phyloP scores from a whole-genome alignment of 2,797 vertebrate species.

The Psittacula derbiana region DNA sequence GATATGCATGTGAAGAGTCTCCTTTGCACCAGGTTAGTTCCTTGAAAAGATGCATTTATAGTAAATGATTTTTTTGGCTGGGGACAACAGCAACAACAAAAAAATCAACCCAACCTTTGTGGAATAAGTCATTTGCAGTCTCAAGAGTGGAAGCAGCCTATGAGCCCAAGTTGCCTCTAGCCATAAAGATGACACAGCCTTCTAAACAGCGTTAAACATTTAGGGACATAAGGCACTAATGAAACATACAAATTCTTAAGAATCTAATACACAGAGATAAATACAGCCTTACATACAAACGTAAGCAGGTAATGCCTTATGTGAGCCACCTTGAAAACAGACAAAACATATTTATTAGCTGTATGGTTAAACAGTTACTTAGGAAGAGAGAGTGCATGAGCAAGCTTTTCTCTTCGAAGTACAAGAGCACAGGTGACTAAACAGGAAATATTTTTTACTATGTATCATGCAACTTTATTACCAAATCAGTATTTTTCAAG shows the following conservation, averaged over 20 bases:
- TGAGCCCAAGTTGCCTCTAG: background rate
- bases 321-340: background rate
- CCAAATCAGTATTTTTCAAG: background rate
- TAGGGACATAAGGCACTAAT: background rate
- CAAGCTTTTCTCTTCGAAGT: background rate
- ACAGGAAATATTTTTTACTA: background rate
- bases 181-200: background rate
- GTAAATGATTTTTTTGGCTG: background rate
- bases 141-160: background rate
- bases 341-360: background rate
- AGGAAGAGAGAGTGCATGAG: background rate
- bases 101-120: background rate
- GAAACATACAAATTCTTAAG: background rate
- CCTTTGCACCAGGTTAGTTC: background rate
- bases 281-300: background rate
- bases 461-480: background rate
- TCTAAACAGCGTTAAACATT: background rate
- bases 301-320: background rate
- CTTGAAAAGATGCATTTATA: background rate
- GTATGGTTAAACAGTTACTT: background rate
- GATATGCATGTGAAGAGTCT: background rate
- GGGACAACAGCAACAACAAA: background rate
- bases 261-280: background rate
- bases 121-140: background rate
- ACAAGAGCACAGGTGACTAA: background rate